These are phyloP conservation scores for Iguana delicatissima DNA, from an alignment of 2,797 vertebrate genomes.

Conservation along the genomic window DNA sequence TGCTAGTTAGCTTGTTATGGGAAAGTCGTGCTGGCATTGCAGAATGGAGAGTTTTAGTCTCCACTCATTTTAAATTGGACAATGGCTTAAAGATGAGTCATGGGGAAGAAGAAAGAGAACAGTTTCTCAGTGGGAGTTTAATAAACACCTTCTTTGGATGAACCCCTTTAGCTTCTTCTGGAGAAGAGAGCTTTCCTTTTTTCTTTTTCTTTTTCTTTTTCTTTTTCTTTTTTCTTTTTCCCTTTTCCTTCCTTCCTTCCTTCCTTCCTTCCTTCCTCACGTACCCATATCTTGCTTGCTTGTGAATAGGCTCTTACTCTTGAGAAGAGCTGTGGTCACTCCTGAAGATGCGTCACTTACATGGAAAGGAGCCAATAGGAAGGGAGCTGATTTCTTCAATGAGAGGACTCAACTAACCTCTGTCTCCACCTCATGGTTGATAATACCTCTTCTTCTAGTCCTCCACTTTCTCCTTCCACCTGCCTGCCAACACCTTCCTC, in stretches of 20 bases:
- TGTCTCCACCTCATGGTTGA: not conserved
- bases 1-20: not conserved
- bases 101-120: constrained; percentile 6
- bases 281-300: not conserved
- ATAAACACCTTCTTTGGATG: not conserved
- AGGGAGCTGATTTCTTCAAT: too few relatives aligned
- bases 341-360: not conserved
- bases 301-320: not conserved
- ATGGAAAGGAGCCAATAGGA: not conserved
- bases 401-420: not conserved
- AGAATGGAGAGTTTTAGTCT: not conserved
- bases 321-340: not conserved
- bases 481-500: not conserved
- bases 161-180: not conserved
- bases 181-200: not conserved
- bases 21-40: not conserved
- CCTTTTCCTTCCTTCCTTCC: not conserved
- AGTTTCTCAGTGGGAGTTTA: constrained; percentile 7
- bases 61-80: constrained; percentile 23
- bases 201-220: not conserved
- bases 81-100: constrained; percentile 22
- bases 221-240: too few relatives aligned
- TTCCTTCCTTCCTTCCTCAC: not conserved
- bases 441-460: not conserved
- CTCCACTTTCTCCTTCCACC: not conserved